These are phyloP conservation scores for Trypoxylus dichotomus DNA, from an alignment of 1,140 invertebrate genomes.

Conservation along the genomic window DNA sequence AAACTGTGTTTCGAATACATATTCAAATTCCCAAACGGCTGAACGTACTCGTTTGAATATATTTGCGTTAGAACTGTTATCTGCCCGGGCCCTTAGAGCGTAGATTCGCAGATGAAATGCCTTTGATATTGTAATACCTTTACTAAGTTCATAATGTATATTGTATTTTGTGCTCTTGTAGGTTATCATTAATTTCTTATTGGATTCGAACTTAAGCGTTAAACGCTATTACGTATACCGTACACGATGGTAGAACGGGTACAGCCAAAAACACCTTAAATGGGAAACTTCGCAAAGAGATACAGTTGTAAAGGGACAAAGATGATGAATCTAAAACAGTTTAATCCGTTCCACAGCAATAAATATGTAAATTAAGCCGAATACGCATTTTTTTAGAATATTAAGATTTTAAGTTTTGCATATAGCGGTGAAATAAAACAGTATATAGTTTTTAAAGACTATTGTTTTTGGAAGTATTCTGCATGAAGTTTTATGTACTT, in stretches of 20 bases:
- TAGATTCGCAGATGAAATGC: conserved; percentile 48
- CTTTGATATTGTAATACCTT: conserved; percentile 51
- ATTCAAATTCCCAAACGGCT: conserved; percentile 51
- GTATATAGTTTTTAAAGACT: too few species aligned
- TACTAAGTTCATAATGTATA: conserved; percentile 48
- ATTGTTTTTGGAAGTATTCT: too few species aligned
- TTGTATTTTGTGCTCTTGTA: conserved; percentile 32
- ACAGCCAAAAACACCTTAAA: too few species aligned
- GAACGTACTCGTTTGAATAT: conserved; percentile 47
- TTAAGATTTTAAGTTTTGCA: too few species aligned
- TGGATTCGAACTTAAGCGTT: conserved; percentile 7
- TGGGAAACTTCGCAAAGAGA: too few species aligned
- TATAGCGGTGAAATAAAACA: too few species aligned
- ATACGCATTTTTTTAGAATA: too few species aligned
- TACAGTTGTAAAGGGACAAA: too few species aligned
- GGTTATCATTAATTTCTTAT: conserved; percentile 29
- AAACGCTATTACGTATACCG: neutral
- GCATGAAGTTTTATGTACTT: too few species aligned
- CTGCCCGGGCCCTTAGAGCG: conserved; percentile 43
- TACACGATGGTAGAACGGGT: neutral
- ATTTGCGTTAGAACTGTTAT: conserved; percentile 48
- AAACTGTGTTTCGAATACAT: conserved; percentile 48
- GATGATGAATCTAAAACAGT: too few species aligned
- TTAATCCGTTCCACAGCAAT: too few species aligned
- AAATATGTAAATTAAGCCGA: too few species aligned